Conservation (phyloP, 64 coral and sea anemone species). For the Astreopora myriophthalma region DNA sequence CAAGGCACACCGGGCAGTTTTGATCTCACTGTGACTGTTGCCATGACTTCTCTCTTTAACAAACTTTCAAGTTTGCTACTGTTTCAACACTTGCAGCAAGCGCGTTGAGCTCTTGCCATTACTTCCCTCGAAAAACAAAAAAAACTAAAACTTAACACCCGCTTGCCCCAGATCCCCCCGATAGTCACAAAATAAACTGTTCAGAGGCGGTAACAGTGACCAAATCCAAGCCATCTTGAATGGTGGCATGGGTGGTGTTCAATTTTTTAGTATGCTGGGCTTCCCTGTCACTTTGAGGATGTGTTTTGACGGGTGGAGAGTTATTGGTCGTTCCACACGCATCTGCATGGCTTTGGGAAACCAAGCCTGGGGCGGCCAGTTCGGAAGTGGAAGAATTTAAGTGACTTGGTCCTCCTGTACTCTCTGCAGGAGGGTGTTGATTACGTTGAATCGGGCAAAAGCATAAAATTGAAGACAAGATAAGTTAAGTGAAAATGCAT, state of each 20-base stretch:
- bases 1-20: conserved; percentile 37
- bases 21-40: conserved; percentile 41
- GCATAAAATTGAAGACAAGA: conserved; percentile 31
- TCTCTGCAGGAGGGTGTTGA: conserved; percentile 16
- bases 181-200: too few relatives aligned
- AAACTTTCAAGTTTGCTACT: too few relatives aligned
- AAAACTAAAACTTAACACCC: too few relatives aligned
- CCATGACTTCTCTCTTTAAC: too few relatives aligned
- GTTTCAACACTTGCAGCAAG: too few relatives aligned
- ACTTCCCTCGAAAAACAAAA: too few relatives aligned
- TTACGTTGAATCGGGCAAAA: conserved; percentile 46
- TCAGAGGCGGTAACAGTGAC: conserved; percentile 5
- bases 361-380: too few relatives aligned
- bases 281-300: not conserved
- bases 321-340: not conserved
- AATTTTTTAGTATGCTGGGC: not conserved
- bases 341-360: not conserved
- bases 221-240: conserved; percentile 16
- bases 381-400: too few relatives aligned
- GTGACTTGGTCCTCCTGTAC: not conserved
- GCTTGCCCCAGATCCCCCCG: too few relatives aligned
- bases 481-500: conserved; percentile 21
- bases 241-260: not conserved
- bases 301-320: not conserved
- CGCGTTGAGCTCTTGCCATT: too few relatives aligned